Evolutionary conservation across 1,140 invertebrate genomes (phyloP).

Genomic region (Drosophila parabipectinata): DNA sequence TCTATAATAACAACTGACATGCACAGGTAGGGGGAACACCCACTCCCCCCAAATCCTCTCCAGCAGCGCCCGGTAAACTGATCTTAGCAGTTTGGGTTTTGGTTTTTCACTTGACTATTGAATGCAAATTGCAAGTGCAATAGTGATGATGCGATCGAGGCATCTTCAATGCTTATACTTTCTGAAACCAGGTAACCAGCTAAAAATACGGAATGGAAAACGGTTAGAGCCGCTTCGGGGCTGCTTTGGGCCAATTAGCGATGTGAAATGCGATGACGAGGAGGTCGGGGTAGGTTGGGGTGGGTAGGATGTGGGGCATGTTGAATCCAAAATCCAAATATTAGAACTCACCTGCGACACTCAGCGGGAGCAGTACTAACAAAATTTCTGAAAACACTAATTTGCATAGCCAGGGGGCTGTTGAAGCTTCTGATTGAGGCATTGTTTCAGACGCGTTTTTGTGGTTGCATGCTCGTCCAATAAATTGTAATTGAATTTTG

Average conservation of each 20-base stretch:
- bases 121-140: slow-evolving; percentile 72
- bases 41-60: neutral
- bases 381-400: slow-evolving; percentile 60
- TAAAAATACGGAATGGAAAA: slow-evolving; percentile 16
- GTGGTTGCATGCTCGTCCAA: slow-evolving; percentile 30
- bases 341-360: slow-evolving; percentile 53
- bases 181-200: slow-evolving; percentile 8
- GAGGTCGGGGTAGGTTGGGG: too few species aligned
- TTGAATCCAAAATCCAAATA: neutral
- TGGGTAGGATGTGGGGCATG: neutral
- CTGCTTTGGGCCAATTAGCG: slow-evolving; percentile 29
- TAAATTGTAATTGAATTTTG: slow-evolving; percentile 61
- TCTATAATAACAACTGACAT: slow-evolving; percentile 35
- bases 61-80: slow-evolving; percentile 59
- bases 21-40: slow-evolving; percentile 5
- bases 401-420: slow-evolving; percentile 51
- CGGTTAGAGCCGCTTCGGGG: too few species aligned
- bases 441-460: slow-evolving; percentile 48
- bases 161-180: slow-evolving; percentile 18
- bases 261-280: neutral
- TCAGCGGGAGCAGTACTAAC: slow-evolving; percentile 53
- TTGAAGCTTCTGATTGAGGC: slow-evolving; percentile 38
- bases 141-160: slow-evolving; percentile 47
- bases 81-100: slow-evolving; percentile 61
- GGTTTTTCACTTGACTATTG: slow-evolving; percentile 41